Percentiles rank a stretch among this genome's conserved stretches.
Evolutionary conservation across 1,140 invertebrate species (phyloP).

Genomic region (Diprion similis): DNA sequence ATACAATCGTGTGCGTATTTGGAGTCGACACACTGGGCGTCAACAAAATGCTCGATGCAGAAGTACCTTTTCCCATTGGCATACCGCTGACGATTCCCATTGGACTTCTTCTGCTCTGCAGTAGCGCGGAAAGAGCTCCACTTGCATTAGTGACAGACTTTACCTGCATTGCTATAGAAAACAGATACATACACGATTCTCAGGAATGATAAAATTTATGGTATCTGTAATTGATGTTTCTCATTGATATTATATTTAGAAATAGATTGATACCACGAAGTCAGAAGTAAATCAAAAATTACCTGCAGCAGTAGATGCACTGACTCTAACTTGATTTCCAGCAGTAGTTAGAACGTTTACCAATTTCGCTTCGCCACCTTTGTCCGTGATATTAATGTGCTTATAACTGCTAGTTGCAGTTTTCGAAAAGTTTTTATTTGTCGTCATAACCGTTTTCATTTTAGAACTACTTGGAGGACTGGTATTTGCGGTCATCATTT

Average conservation of each 20-base stretch:
- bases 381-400: constrained; percentile 36
- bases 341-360: constrained; percentile 39
- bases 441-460: constrained; percentile 47
- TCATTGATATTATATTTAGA: neutral
- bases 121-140: constrained; percentile 38
- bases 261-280: neutral
- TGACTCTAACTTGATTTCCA: constrained; percentile 38
- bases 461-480: constrained; percentile 35
- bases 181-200: neutral
- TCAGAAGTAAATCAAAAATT: neutral
- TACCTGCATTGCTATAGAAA: constrained; percentile 28
- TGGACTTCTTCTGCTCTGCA: constrained; percentile 44
- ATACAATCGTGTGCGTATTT: constrained; percentile 27
- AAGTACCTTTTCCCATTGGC: constrained; percentile 30
- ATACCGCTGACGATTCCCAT: constrained; percentile 27
- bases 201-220: no score
- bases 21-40: constrained; percentile 33
- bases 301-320: constrained; percentile 34
- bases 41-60: constrained; percentile 43
- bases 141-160: constrained; percentile 34
- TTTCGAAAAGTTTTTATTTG: constrained; percentile 44
- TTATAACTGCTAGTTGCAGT: constrained; percentile 42
- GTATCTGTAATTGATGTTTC: no score
- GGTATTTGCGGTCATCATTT: constrained; percentile 34
- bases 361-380: constrained; percentile 40